Conservation (phyloP, 1,140 invertebrate genomes). For the Marisa cornuarietis region DNA sequence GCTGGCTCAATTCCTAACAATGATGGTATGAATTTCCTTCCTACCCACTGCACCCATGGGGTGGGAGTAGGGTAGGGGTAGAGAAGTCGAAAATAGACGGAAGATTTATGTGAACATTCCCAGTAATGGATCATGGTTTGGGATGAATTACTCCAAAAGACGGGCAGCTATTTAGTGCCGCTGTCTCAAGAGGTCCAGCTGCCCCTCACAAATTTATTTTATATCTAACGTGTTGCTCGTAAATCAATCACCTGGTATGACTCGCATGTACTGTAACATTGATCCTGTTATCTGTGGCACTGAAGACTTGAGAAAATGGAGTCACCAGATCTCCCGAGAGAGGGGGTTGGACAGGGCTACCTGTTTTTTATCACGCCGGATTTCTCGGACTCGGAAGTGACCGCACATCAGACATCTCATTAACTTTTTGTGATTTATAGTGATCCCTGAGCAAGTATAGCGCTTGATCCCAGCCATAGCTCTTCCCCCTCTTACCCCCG, state of each 20-base stretch:
- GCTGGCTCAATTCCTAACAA: constrained; percentile 22
- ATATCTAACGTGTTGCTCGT: constrained; percentile 26
- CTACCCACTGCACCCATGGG: constrained; percentile 2
- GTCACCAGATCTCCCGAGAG: constrained; percentile 13
- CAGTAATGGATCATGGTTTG: constrained; percentile 30
- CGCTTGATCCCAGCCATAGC: constrained; percentile 17
- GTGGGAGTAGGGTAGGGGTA: background rate
- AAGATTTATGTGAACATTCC: constrained; percentile 23
- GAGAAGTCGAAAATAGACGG: constrained; percentile 4
- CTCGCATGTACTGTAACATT: constrained; percentile 24
- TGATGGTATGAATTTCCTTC: constrained; percentile 21
- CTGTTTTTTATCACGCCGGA: constrained; percentile 14
- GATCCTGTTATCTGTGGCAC: constrained; percentile 26
- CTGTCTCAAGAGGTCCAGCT: constrained; percentile 25
- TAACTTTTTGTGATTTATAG: constrained; percentile 32
- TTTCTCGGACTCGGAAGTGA: constrained; percentile 9
- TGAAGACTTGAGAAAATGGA: constrained; percentile 19
- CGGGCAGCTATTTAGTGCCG: constrained; percentile 26
- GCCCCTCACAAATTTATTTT: constrained; percentile 31
- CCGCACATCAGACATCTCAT: constrained; percentile 25
- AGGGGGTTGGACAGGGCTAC: constrained; percentile 14
- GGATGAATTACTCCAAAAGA: constrained; percentile 33
- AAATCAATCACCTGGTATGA: constrained; percentile 27
- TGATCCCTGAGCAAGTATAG: constrained; percentile 22
- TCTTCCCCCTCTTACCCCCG: too few relatives aligned